Percentiles rank a stretch among this genome's conserved stretches.
These are phyloP conservation scores for Oscheius myriophilus DNA, from an alignment of 2,888 invertebrate species.

Conservation along the genomic window DNA sequence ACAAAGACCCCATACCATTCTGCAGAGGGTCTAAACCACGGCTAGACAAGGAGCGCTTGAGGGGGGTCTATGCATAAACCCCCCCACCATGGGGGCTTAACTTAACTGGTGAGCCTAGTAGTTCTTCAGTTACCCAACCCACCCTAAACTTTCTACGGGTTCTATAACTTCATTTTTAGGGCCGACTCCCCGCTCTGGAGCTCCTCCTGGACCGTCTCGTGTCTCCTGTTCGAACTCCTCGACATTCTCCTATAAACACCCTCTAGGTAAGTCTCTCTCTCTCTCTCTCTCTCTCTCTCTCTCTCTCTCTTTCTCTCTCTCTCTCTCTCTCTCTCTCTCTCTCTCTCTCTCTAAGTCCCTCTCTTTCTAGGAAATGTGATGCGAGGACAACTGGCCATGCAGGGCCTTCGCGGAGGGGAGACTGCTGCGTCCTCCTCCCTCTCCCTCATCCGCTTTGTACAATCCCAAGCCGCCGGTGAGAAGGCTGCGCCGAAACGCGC, in stretches of 20 bases:
- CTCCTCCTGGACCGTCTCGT: constrained; percentile 25
- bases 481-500: not conserved
- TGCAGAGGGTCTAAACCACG: no score
- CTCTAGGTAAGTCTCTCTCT: constrained; percentile 13
- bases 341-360: not conserved
- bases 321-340: not conserved
- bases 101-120: no score
- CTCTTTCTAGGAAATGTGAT: constrained; percentile 12
- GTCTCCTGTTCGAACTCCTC: no score
- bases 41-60: no score
- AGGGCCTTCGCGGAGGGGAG: not conserved
- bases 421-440: not conserved
- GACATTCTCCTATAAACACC: constrained; percentile 1
- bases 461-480: constrained; percentile 4
- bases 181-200: constrained; percentile 15
- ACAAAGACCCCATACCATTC: no score
- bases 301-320: no score
- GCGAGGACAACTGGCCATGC: constrained; percentile 14
- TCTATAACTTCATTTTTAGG: not conserved
- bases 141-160: no score
- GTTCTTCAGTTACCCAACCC: no score
- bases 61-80: no score
- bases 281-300: not conserved
- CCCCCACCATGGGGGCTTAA: no score
- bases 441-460: constrained; percentile 15